These are phyloP conservation scores for Pyrrhosoma nymphula DNA, from an alignment of 2,888 invertebrate genomes.

Conservation along the genomic window DNA sequence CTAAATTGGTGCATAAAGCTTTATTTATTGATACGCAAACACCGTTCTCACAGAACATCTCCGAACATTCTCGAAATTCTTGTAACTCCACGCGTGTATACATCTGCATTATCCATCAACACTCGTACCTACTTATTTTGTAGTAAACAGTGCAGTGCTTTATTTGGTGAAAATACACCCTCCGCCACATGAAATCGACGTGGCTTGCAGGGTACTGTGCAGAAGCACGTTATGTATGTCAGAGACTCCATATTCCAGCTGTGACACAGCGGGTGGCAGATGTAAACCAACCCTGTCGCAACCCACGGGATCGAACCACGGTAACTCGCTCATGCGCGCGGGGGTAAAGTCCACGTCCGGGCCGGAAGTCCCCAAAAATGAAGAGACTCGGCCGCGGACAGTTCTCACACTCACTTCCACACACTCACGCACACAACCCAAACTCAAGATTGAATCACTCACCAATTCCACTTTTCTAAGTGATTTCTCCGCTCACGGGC, in stretches of 20 bases:
- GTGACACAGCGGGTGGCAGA: neutral
- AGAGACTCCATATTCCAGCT: neutral
- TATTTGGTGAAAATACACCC: no score
- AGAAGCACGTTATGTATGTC: neutral
- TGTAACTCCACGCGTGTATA: no score
- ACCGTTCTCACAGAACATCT: no score
- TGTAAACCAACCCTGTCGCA: neutral
- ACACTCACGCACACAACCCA: neutral
- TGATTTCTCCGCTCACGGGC: neutral
- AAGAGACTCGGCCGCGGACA: neutral
- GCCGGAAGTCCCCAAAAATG: neutral
- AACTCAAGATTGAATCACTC: neutral
- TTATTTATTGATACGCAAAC: no score
- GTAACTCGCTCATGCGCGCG: neutral
- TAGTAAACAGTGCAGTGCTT: no score
- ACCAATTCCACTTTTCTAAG: neutral
- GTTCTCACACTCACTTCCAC: neutral
- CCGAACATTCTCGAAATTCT: no score
- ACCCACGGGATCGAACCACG: neutral
- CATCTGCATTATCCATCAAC: no score
- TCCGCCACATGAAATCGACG: no score
- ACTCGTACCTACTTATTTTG: no score
- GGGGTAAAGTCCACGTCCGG: no score
- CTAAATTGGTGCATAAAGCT: no score
- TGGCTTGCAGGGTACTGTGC: no score